Conservation (phyloP, 2,797 vertebrate genomes). For the Fistularia commersonii region DNA sequence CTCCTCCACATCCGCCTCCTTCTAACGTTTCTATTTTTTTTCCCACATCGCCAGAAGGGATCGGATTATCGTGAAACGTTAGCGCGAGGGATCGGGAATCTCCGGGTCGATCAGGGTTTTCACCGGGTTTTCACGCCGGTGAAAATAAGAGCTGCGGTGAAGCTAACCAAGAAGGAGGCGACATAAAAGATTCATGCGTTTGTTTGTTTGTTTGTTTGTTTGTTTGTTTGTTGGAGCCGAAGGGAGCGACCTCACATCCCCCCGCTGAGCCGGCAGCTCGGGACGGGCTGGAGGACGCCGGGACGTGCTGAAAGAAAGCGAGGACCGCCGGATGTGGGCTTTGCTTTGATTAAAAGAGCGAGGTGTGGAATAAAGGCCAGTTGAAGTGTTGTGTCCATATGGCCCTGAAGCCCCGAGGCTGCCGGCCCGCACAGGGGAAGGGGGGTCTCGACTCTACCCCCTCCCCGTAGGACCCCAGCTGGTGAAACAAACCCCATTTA, state of each 20-base stretch:
- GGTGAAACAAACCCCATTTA: constrained; percentile 96
- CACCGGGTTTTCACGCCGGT: too few species aligned
- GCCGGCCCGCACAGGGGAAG: constrained; percentile 81
- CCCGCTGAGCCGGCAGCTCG: too few species aligned
- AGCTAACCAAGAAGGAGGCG: constrained; percentile 14
- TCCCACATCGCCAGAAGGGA: constrained; percentile 61
- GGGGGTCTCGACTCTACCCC: constrained; percentile 86
- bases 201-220: too few species aligned
- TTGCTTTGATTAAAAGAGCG: constrained; percentile 84
- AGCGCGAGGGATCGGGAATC: too few species aligned
- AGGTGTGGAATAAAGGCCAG: constrained; percentile 80
- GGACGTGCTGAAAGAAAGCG: constrained; percentile 46
- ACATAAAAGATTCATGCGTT: constrained; percentile 62
- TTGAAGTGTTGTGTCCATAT: constrained; percentile 89
- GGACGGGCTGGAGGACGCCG: constrained; percentile 38
- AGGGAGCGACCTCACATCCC: too few species aligned
- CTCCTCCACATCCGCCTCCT: constrained; percentile 26
- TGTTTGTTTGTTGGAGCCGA: constrained; percentile 13
- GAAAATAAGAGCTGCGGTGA: constrained; percentile 38
- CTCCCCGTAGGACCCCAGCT: constrained; percentile 96
- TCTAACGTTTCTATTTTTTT: constrained; percentile 49
- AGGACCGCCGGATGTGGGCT: constrained; percentile 68
- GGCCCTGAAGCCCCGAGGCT: constrained; percentile 88
- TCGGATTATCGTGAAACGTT: constrained; percentile 60
- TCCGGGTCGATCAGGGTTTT: too few species aligned